Percentiles rank a stretch among this genome's conserved stretches.
phyloP scores from a whole-genome alignment of 2,113 vertebrate species.

The Malurus cyaneus region DNA sequence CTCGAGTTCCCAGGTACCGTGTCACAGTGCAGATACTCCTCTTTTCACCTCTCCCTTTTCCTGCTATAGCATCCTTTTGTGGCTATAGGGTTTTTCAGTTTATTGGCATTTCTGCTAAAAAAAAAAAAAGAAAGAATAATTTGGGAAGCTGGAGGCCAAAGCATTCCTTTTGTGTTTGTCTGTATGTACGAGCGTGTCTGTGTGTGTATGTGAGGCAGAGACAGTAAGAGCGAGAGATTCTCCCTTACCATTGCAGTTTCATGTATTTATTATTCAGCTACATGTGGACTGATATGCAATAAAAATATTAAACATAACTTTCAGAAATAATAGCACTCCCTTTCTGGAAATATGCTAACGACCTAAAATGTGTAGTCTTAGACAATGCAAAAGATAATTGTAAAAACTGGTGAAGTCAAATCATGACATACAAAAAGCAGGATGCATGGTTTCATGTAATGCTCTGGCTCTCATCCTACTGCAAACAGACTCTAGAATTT shows the following conservation, averaged over 20 bases:
- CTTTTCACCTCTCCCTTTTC: conserved; percentile 21
- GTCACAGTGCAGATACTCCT: background rate
- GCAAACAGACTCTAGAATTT: background rate
- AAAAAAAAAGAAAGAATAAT: background rate
- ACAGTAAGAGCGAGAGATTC: background rate
- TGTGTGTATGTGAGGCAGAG: background rate
- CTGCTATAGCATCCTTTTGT: background rate
- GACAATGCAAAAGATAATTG: background rate
- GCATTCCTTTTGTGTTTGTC: background rate
- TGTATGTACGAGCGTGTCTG: background rate
- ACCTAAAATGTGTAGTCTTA: background rate
- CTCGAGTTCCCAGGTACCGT: conserved; percentile 7
- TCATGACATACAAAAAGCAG: background rate
- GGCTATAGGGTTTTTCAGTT: background rate
- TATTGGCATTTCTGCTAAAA: background rate
- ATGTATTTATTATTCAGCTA: background rate
- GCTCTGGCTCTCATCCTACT: background rate
- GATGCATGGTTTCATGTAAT: background rate
- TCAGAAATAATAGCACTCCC: background rate
- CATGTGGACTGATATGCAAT: background rate
- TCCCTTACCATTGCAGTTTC: background rate
- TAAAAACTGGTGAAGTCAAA: background rate
- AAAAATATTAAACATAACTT: background rate
- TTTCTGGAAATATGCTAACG: background rate
- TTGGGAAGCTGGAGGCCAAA: background rate